Evolutionary conservation across 2,113 vertebrate species (phyloP).

Genomic region (Saiga tatarica): DNA sequence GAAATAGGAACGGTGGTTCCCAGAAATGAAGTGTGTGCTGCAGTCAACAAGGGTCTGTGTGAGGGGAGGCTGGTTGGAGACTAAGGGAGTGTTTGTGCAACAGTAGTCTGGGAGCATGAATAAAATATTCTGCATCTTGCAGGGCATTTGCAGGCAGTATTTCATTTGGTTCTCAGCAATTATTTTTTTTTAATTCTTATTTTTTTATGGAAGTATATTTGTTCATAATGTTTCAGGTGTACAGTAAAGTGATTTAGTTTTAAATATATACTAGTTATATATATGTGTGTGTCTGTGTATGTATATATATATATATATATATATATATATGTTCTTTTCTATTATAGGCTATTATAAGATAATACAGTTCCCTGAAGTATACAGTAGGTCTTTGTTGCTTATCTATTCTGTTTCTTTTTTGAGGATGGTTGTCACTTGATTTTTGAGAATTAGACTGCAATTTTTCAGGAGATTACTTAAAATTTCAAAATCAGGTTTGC

Average conservation of each 20-base stretch:
- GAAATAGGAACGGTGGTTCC: not conserved
- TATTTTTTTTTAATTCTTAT: not conserved
- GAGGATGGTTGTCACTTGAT: not conserved
- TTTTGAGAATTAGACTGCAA: not conserved
- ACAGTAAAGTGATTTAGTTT: not conserved
- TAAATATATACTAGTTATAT: not conserved
- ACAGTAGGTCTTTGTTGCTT: not conserved
- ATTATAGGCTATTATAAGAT: not conserved
- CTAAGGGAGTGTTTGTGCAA: not conserved
- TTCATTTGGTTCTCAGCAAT: not conserved
- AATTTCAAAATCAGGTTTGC: not conserved
- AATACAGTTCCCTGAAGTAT: not conserved
- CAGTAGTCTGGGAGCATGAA: not conserved
- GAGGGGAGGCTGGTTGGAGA: not conserved
- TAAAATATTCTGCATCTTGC: not conserved
- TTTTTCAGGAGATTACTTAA: not conserved
- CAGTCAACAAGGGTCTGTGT: rapidly evolving
- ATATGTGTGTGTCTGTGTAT: not conserved
- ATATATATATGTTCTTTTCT: not conserved
- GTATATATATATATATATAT: not conserved
- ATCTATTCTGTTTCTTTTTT: not conserved
- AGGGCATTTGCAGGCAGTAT: not conserved
- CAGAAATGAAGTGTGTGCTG: not conserved
- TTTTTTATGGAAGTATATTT: not conserved
- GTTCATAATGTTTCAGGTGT: not conserved